These are phyloP conservation scores for Helicolenus hilgendorfi DNA, from an alignment of 2,797 vertebrate genomes.

Conservation along the genomic window DNA sequence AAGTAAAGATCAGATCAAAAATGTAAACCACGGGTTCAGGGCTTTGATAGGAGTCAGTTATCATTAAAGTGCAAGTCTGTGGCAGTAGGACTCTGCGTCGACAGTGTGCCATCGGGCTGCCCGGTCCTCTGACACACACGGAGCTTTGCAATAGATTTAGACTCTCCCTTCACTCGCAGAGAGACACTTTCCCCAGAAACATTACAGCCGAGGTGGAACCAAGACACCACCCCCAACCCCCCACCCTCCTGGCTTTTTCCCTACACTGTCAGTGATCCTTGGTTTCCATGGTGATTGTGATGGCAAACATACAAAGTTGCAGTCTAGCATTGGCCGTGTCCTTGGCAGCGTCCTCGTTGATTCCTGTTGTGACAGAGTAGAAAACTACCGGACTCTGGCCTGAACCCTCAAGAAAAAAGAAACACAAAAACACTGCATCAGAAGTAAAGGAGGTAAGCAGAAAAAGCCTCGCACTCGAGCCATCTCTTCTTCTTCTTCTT, in stretches of 20 bases:
- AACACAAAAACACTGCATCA: slow-evolving; percentile 83
- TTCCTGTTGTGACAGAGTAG: slow-evolving; percentile 74
- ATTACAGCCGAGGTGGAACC: slow-evolving; percentile 56
- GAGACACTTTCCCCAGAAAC: slow-evolving; percentile 63
- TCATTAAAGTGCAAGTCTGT: slow-evolving; percentile 93
- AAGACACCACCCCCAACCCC: slow-evolving; percentile 26
- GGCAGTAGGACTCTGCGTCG: slow-evolving; percentile 90
- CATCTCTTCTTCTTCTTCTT: slow-evolving; percentile 64
- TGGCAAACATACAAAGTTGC: slow-evolving; percentile 81
- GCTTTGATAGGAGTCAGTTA: slow-evolving; percentile 88
- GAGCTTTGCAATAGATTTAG: slow-evolving; percentile 88
- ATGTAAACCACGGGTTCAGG: slow-evolving; percentile 91
- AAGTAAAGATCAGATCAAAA: slow-evolving; percentile 87
- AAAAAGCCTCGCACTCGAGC: slow-evolving; percentile 74
- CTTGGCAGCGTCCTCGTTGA: slow-evolving; percentile 72
- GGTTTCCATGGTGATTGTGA: slow-evolving; percentile 87
- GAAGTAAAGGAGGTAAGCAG: slow-evolving; percentile 87
- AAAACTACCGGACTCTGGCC: slow-evolving; percentile 78
- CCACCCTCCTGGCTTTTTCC: slow-evolving; percentile 38
- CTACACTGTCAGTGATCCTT: slow-evolving; percentile 67
- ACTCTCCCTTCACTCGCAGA: slow-evolving; percentile 57
- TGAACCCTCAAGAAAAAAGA: slow-evolving; percentile 73
- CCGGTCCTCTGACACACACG: slow-evolving; percentile 77
- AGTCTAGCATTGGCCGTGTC: slow-evolving; percentile 62
- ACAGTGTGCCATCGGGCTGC: slow-evolving; percentile 79